These are phyloP conservation scores for Hipposideros armiger DNA, from an alignment of 2,113 vertebrate genomes.

Conservation along the genomic window DNA sequence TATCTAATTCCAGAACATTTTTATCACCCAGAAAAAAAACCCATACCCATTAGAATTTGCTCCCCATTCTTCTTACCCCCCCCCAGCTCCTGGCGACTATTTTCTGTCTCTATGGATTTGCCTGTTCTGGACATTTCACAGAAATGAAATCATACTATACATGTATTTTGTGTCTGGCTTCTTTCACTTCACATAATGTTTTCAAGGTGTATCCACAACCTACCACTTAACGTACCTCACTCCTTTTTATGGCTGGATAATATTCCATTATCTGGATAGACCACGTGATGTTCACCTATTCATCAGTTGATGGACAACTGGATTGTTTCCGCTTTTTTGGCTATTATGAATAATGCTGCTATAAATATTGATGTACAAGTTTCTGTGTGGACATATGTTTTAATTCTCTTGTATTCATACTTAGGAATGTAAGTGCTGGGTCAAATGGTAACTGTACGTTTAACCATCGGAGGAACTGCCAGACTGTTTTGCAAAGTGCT, in stretches of 20 bases:
- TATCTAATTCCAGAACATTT: neutral
- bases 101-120: neutral
- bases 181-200: neutral
- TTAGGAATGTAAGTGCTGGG: neutral
- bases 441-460: neutral
- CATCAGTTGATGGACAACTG: neutral
- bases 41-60: neutral
- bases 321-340: neutral
- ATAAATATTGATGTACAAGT: neutral
- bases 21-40: neutral
- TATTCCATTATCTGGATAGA: neutral
- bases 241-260: neutral
- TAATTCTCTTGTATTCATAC: neutral
- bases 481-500: neutral
- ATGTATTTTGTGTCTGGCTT: neutral
- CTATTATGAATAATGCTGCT: neutral
- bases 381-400: neutral
- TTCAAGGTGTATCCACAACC: neutral
- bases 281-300: neutral
- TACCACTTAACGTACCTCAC: neutral
- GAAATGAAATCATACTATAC: neutral
- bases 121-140: neutral
- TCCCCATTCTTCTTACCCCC: neutral
- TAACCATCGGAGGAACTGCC: neutral
- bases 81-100: neutral